These are phyloP conservation scores for Netelia melanura DNA, from an alignment of 2,888 invertebrate genomes.

Conservation along the genomic window DNA sequence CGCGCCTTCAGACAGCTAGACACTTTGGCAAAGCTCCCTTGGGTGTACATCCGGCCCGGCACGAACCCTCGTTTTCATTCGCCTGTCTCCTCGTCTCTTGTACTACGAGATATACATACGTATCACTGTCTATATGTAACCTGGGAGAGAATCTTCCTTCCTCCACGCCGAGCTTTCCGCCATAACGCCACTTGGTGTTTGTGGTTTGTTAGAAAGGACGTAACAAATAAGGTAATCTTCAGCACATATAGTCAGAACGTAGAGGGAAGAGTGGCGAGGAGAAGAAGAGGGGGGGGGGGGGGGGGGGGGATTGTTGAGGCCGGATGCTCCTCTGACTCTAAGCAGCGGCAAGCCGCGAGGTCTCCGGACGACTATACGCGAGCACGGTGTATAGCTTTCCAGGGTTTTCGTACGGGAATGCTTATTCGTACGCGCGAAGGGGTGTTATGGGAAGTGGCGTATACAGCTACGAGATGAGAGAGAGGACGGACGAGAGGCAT, in stretches of 20 bases:
- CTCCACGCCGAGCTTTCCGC: conserved; percentile 16
- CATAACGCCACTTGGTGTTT: conserved; percentile 73
- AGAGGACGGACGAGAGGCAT: conserved; percentile 27
- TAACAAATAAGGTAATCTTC: conserved; percentile 84
- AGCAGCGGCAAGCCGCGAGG: conserved; percentile 67
- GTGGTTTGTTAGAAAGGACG: conserved; percentile 82
- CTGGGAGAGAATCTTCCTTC: conserved; percentile 15
- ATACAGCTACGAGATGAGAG: conserved; percentile 7
- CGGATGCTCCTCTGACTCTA: conserved; percentile 80
- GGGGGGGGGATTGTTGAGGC: conserved; percentile 77
- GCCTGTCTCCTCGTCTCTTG: background rate
- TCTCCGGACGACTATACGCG: background rate
- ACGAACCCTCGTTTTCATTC: conserved; percentile 39
- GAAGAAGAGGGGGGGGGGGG: too few relatives aligned
- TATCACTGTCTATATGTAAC: conserved; percentile 5
- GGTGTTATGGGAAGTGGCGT: conserved; percentile 48
- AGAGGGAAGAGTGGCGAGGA: too few relatives aligned
- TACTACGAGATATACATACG: conserved; percentile 14
- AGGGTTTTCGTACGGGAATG: conserved; percentile 31
- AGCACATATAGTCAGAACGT: conserved; percentile 78
- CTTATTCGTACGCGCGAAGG: conserved; percentile 41
- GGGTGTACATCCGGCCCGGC: conserved; percentile 59
- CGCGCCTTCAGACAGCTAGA: conserved; percentile 48
- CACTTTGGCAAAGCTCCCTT: conserved; percentile 68
- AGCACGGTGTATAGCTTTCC: background rate